Evolutionary conservation across 2,888 invertebrate genomes (phyloP).

Genomic region (Apomyelois bistriatella): DNA sequence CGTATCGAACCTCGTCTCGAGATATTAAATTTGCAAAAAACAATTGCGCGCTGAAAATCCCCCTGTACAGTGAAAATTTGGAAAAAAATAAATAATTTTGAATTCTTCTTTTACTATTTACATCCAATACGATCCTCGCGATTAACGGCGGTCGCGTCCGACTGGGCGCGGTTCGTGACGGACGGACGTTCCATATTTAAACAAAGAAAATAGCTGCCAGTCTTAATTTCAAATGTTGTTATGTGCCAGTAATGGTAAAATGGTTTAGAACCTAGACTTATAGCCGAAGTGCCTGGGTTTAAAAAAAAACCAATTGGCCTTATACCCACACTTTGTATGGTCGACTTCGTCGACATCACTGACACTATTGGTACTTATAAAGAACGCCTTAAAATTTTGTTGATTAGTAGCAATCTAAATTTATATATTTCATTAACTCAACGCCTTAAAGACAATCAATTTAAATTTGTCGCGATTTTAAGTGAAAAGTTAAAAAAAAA

Average conservation of each 20-base stretch:
- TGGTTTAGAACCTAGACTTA: background rate
- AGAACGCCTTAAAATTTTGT: too few relatives aligned
- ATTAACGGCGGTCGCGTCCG: background rate
- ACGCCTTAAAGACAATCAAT: too few relatives aligned
- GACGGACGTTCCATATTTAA: background rate
- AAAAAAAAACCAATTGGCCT: background rate
- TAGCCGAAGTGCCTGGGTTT: background rate
- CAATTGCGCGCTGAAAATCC: too few relatives aligned
- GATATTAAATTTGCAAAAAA: too few relatives aligned
- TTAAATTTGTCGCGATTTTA: too few relatives aligned
- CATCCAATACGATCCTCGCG: constrained; percentile 12
- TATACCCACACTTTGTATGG: background rate
- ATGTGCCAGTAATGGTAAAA: background rate
- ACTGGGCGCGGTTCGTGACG: too few relatives aligned
- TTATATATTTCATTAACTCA: too few relatives aligned
- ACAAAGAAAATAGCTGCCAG: background rate
- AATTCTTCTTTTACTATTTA: constrained; percentile 14
- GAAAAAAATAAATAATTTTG: constrained; percentile 13
- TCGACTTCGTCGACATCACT: background rate
- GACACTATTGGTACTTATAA: too few relatives aligned
- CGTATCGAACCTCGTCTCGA: too few relatives aligned
- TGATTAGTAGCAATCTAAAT: too few relatives aligned
- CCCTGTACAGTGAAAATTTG: background rate
- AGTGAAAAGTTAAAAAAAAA: too few relatives aligned
- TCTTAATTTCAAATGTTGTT: background rate